phyloP scores from a whole-genome alignment of 2,797 vertebrate species.

The Syncerus caffer region DNA sequence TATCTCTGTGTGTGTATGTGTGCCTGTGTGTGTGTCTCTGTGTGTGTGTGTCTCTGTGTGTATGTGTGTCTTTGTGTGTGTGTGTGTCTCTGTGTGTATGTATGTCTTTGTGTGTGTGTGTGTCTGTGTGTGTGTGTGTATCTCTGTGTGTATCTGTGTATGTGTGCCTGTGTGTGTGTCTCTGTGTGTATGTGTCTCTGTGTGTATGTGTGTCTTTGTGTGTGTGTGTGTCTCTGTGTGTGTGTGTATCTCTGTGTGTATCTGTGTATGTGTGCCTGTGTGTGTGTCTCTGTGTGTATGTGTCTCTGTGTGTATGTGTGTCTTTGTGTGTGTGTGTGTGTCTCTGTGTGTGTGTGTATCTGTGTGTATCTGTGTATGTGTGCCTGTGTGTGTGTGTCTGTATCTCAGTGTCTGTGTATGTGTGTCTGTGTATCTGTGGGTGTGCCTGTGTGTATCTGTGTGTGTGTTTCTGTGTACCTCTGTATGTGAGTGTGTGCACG shows the following conservation, averaged over 20 bases:
- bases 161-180: too few relatives aligned
- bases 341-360: not conserved
- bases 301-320: too few relatives aligned
- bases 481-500: not conserved
- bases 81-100: too few relatives aligned
- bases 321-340: not conserved
- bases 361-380: too few relatives aligned
- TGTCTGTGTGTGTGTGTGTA: too few relatives aligned
- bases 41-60: not conserved
- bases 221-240: not conserved
- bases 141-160: too few relatives aligned
- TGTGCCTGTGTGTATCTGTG: too few relatives aligned
- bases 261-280: not conserved
- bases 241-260: not conserved
- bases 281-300: not conserved
- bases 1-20: not conserved
- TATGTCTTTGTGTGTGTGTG: too few relatives aligned
- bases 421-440: not conserved
- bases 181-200: not conserved
- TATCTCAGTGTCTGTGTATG: not conserved
- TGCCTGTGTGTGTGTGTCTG: not conserved
- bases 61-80: not conserved
- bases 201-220: not conserved
- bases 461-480: not conserved
- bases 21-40: not conserved